Conservation (phyloP, 2,888 invertebrate genomes). For the Andrena bicolor region DNA sequence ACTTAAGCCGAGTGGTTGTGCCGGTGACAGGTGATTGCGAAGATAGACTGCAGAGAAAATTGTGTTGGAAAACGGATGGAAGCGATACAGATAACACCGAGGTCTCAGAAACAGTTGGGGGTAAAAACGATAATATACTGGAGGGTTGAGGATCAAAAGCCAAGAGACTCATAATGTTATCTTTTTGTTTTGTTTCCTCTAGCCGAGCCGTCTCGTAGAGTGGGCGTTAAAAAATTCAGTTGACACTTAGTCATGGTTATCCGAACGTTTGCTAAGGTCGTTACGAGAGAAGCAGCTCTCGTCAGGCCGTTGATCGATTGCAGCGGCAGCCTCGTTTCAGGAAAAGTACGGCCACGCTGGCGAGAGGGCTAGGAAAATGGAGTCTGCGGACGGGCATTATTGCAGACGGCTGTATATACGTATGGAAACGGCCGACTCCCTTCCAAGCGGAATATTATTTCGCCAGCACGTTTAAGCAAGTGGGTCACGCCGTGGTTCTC, state of each 20-base stretch:
- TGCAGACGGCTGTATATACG: slow-evolving; percentile 46
- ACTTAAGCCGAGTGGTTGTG: no score
- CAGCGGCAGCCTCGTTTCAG: slow-evolving; percentile 49
- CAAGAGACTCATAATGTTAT: no score
- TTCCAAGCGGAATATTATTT: slow-evolving; percentile 71
- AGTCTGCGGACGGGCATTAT: slow-evolving; percentile 55
- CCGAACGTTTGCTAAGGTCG: slow-evolving; percentile 30
- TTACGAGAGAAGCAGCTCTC: slow-evolving; percentile 23
- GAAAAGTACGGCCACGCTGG: slow-evolving; percentile 12
- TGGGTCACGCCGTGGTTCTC: slow-evolving; percentile 66
- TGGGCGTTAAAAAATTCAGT: slow-evolving; percentile 28
- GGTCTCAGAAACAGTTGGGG: no score
- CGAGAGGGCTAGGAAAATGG: slow-evolving; percentile 43
- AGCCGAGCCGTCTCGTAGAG: neutral
- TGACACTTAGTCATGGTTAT: slow-evolving; percentile 16
- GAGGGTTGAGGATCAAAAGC: no score
- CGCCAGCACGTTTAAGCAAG: slow-evolving; percentile 71
- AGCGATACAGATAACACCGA: no score
- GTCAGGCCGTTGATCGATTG: slow-evolving; percentile 50
- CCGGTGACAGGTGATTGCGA: no score
- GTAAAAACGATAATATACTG: no score
- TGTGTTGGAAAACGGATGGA: no score
- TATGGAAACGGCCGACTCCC: slow-evolving; percentile 61
- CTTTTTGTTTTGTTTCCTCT: neutral
- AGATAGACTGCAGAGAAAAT: no score